Evolutionary conservation across 2,113 vertebrate species (phyloP), one percentile per base, ranked within the genome.

Genomic region (Hassar affinis): DNA sequence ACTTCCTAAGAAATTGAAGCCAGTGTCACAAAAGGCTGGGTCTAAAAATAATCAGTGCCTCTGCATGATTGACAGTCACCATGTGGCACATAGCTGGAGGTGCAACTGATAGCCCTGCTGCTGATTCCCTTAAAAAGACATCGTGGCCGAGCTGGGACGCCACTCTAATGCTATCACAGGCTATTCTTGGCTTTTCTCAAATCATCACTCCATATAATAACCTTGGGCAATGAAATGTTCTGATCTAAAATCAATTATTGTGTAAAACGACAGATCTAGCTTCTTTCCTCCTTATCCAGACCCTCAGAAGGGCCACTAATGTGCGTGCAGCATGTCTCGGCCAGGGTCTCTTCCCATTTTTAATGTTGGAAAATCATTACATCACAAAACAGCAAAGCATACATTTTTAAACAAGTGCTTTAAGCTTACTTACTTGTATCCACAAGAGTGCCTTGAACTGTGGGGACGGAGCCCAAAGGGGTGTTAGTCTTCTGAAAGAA

Each of bases 71-170:
- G 98, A 98, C 97, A 99, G 94, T 76, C 92, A 94, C 94, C 98
- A 99, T 98, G 96, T 98, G 98, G 94, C 94, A 92, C 95, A 95
- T 95, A 94, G 90, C 94, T 92, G 92, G 89, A 86, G 91, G 80
- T 91, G 95, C 93, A 96, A 95, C 92, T 95, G 95, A 97, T 96
- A 97, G 90, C 92, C 91, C 91, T 88, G 92, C 94, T 91, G 94
- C 90, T 92, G 96, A 98, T 99, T 98, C 95, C 98, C 98, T 98
- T 99, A 99, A 99, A 99, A 99, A 99, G 98, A 94, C 96, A 98
- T 97, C 87, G 90, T 88, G 14, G 91, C 90, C 92, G 91, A 93
- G 94, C 93, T 93, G 93, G 94, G 93, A 92, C 94, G 92, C 93
- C 94, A 92, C 88, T 84, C 85, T 88, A 92, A 92, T 95, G 95